phyloP scores from a whole-genome alignment of 1,140 invertebrate genomes.

The Globodera rostochiensis region DNA sequence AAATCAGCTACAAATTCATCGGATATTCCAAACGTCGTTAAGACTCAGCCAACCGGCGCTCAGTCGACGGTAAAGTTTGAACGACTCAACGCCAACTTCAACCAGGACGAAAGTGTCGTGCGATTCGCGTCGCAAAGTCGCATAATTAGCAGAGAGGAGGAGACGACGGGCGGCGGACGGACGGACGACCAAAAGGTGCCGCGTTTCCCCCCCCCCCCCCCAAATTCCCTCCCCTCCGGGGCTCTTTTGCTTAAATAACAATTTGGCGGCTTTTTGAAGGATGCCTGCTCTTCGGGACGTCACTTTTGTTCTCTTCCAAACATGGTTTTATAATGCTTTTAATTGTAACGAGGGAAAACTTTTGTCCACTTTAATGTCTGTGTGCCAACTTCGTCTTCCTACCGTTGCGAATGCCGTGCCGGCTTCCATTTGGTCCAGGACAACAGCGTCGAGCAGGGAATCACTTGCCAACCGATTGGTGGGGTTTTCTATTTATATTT shows the following conservation, averaged over 20 bases:
- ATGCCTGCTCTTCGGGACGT: slow-evolving; percentile 30
- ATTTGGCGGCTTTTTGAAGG: background rate
- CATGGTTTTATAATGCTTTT: slow-evolving; percentile 21
- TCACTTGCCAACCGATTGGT: slow-evolving; percentile 33
- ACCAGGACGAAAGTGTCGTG: slow-evolving; percentile 78
- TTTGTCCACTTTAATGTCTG: slow-evolving; percentile 15
- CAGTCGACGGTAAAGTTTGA: slow-evolving; percentile 26
- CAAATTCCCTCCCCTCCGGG: background rate
- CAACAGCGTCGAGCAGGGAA: slow-evolving; percentile 31
- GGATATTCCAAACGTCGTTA: background rate
- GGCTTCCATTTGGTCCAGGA: slow-evolving; percentile 40
- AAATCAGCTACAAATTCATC: background rate
- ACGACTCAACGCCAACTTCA: slow-evolving; percentile 74
- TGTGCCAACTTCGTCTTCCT: slow-evolving; percentile 7
- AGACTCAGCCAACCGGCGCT: background rate
- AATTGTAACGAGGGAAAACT: background rate
- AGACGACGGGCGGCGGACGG: background rate
- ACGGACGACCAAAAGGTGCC: background rate
- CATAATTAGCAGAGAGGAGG: background rate
- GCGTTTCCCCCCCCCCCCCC: too few species aligned
- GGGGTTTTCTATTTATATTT: background rate
- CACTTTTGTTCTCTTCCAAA: slow-evolving; percentile 44
- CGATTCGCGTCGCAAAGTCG: slow-evolving; percentile 73
- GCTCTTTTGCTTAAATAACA: too few species aligned
- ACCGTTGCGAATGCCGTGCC: slow-evolving; percentile 43